Conservation (phyloP, 2,888 invertebrate genomes). For the Ellobium chinense region DNA sequence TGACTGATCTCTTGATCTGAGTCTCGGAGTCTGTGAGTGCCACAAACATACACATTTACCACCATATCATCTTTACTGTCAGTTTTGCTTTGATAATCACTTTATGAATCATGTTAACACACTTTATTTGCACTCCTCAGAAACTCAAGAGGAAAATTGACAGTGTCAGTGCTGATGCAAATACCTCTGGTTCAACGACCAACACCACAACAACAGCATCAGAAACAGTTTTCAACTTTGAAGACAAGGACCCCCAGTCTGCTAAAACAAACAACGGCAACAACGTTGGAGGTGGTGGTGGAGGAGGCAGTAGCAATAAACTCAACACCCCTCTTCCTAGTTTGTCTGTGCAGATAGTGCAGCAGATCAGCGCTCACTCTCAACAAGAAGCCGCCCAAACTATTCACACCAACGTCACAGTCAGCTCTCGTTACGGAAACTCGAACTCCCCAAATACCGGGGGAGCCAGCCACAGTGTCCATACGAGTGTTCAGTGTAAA, state of each 20-base stretch:
- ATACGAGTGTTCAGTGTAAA: conserved; percentile 75
- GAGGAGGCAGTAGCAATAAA: conserved; percentile 40
- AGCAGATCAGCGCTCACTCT: conserved; percentile 84
- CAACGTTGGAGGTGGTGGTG: conserved; percentile 43
- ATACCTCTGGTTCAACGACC: conserved; percentile 44
- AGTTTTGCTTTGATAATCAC: too few species aligned
- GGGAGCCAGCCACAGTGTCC: conserved; percentile 57
- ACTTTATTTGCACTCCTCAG: conserved; percentile 55
- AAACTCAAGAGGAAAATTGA: conserved; percentile 70
- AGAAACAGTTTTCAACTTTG: conserved; percentile 62
- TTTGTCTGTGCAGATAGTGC: conserved; percentile 95
- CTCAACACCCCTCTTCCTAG: conserved; percentile 57
- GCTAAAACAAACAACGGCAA: conserved; percentile 13
- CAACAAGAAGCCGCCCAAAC: conserved; percentile 91
- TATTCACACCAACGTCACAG: conserved; percentile 93
- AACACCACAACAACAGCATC: conserved; percentile 35
- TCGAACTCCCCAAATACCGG: conserved; percentile 28
- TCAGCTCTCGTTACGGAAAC: conserved; percentile 82
- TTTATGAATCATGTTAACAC: background rate
- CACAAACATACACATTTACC: too few species aligned
- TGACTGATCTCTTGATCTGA: too few species aligned
- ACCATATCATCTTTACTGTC: too few species aligned
- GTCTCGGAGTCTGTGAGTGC: too few species aligned
- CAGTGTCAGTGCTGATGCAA: conserved; percentile 49
- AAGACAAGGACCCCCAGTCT: conserved; percentile 57